phyloP scores from a whole-genome alignment of 2,797 vertebrate species.

The Sebastiscus albofasciatus region DNA sequence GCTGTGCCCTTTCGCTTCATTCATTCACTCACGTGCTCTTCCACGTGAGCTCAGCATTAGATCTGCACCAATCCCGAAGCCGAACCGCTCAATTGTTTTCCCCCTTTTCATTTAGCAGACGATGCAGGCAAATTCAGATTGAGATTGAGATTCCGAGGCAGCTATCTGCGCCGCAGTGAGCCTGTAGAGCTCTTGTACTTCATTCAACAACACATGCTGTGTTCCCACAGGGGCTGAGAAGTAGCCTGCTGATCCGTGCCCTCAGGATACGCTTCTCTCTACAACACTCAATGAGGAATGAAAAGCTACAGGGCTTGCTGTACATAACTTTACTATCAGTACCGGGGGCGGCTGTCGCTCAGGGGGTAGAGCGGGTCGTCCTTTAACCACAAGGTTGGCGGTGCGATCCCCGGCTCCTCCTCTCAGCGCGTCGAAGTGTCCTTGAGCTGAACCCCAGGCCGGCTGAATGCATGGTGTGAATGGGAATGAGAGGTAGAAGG shows the following conservation, averaged over 20 bases:
- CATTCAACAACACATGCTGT: conserved; percentile 34
- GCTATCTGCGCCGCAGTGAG: background rate
- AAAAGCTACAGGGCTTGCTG: background rate
- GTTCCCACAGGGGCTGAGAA: conserved; percentile 7
- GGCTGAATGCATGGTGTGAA: background rate
- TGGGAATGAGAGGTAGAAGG: background rate
- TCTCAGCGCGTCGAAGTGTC: background rate
- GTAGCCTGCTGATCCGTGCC: conserved; percentile 2
- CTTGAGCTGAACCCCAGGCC: background rate
- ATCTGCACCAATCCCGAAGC: conserved; percentile 18
- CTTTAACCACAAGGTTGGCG: background rate
- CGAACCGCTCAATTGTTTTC: background rate
- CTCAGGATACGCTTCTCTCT: background rate
- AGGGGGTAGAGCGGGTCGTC: background rate
- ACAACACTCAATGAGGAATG: background rate
- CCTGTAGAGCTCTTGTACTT: background rate
- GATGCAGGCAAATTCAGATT: conserved; percentile 6
- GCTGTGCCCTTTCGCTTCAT: conserved; percentile 9
- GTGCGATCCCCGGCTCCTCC: background rate
- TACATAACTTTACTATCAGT: background rate
- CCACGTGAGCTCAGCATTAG: conserved; percentile 25
- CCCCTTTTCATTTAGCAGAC: background rate
- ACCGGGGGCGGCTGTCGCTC: background rate
- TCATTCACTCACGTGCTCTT: conserved; percentile 16
- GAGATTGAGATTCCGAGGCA: background rate